These are phyloP conservation scores for Parazoanthus darwini DNA, from an alignment of 92 coral and sea anemone genomes.

Conservation along the genomic window DNA sequence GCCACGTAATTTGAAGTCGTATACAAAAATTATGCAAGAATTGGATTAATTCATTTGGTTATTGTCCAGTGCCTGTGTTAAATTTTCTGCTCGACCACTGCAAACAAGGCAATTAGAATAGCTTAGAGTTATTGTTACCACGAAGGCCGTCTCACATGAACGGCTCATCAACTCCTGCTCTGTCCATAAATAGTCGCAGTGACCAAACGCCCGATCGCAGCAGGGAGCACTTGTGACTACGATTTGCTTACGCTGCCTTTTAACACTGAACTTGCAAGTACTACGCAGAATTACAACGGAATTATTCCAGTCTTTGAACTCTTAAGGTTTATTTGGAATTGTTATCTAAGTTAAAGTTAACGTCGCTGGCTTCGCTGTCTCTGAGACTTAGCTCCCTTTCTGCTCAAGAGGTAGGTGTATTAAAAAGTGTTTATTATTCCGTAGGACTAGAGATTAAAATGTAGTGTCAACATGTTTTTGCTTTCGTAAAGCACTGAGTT, in stretches of 20 bases:
- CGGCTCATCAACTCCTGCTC: background rate
- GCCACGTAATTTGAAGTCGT: background rate
- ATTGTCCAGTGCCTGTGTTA: background rate
- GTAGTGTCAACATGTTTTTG: background rate
- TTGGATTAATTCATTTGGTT: slow-evolving; percentile 5
- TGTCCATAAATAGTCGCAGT: background rate
- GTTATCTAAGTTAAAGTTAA: too few species aligned
- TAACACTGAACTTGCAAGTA: background rate
- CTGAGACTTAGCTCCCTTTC: background rate
- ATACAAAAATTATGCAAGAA: background rate
- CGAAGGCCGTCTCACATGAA: slow-evolving; percentile 27
- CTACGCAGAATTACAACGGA: background rate
- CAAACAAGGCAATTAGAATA: slow-evolving; percentile 12
- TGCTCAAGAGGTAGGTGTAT: background rate
- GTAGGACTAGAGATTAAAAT: background rate
- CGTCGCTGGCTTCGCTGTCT: background rate
- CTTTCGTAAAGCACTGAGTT: background rate
- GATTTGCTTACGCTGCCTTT: background rate
- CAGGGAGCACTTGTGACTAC: too few species aligned
- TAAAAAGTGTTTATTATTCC: background rate
- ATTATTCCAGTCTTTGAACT: background rate
- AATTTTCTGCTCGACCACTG: background rate
- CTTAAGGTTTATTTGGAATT: too few species aligned
- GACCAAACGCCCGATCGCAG: background rate
- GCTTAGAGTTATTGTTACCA: background rate